Evolutionary conservation across 2,113 vertebrate species (phyloP).

Genomic region (Antigone vipio): DNA sequence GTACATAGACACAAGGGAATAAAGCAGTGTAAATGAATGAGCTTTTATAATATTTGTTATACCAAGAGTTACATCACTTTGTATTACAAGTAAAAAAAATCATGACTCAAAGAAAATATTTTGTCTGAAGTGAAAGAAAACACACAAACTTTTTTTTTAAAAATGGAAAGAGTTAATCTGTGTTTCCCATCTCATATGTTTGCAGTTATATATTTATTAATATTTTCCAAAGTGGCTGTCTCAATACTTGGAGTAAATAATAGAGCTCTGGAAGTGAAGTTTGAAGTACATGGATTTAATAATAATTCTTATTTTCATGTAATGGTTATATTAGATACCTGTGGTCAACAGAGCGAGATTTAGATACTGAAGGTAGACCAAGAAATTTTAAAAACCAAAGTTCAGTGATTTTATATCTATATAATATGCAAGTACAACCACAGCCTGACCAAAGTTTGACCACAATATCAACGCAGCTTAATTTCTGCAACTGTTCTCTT

Average conservation of each 20-base stretch:
- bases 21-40: background rate
- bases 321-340: background rate
- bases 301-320: background rate
- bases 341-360: background rate
- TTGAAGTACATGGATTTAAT: background rate
- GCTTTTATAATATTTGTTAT: background rate
- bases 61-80: background rate
- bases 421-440: background rate
- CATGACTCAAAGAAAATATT: background rate
- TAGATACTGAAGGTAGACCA: background rate
- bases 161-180: background rate
- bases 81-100: background rate
- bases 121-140: background rate
- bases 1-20: background rate
- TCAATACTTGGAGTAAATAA: slow-evolving; percentile 35
- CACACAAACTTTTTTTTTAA: background rate
- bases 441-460: slow-evolving; percentile 23
- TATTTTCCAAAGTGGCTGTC: slow-evolving; percentile 29
- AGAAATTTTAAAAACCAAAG: background rate
- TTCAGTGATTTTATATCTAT: background rate
- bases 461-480: slow-evolving; percentile 16
- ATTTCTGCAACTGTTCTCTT: slow-evolving; percentile 48
- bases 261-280: background rate
- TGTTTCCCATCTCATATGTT: slow-evolving; percentile 10
- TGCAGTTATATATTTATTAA: slow-evolving; percentile 29